Percentiles rank a stretch among this genome's conserved stretches.
Evolutionary conservation across 2,797 vertebrate species (phyloP).

Genomic region (Pipistrellus pygmaeus): DNA sequence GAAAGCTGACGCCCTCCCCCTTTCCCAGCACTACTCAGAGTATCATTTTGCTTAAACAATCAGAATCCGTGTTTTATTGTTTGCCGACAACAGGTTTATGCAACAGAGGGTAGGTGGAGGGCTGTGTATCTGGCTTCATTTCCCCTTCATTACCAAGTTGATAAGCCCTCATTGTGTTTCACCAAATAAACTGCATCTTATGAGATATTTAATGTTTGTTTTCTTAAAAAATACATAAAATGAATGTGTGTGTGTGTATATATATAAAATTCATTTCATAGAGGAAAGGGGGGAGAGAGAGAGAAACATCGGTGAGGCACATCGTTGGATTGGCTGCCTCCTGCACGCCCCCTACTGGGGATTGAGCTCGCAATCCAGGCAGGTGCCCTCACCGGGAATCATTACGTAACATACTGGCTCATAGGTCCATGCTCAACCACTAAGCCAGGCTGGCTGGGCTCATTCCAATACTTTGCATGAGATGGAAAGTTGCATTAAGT

Average conservation of each 20-base stretch:
- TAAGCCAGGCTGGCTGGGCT: neutral
- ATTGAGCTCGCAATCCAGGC: too few species aligned
- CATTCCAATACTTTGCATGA: neutral
- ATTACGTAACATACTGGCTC: too few species aligned
- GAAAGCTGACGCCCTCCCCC: fast-evolving
- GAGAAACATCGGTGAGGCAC: too few species aligned
- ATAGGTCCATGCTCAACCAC: too few species aligned
- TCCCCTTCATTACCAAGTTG: neutral
- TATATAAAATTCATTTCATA: too few species aligned
- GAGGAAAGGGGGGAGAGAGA: too few species aligned
- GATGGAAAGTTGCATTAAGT: neutral
- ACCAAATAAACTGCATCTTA: neutral
- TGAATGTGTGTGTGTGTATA: neutral
- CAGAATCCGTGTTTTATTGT: neutral
- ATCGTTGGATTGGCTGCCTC: too few species aligned
- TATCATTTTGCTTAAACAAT: neutral
- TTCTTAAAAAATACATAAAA: neutral
- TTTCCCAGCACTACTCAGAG: fast-evolving
- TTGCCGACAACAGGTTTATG: neutral
- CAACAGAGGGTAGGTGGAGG: neutral
- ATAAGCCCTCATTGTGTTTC: neutral
- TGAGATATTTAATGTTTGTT: neutral
- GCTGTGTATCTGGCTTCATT: neutral
- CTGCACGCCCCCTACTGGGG: too few species aligned
- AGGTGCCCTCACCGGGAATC: too few species aligned